Evolutionary conservation across 1,140 invertebrate species (phyloP), one percentile per base, ranked within the genome.

Genomic region (Berghia stephanieae): DNA sequence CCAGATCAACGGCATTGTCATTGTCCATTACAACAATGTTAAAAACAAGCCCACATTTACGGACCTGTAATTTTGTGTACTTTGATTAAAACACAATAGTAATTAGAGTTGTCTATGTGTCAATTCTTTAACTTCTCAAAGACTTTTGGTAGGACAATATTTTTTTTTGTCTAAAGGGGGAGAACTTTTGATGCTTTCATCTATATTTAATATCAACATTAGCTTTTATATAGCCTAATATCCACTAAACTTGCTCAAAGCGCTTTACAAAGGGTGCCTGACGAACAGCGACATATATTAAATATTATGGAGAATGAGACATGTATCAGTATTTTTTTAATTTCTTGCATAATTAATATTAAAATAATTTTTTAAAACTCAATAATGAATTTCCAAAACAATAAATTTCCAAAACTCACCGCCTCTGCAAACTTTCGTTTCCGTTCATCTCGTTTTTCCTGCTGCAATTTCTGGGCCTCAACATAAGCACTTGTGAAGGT

Each of bases 381-480:
- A 52, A 57, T 10, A 31, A 43, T 71, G 16, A 34, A 68, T 36
- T 18, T 46, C 16, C 73, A 24, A 67, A 24, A n/a, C 34, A 40
- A n/a, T 49, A 49, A 73, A 79, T 68, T 44, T 69, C 13, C 63
- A 27, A 74, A 63, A 72, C 79, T 70, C 70, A 89, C 89, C 82
- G 90, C 81, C 36, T 84, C 68, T 31, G 91, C 92, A 63, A 92
- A 90, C 34, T 90, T 82, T 79, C 92, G 92, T 82, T 94, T 95
- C 78, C 93, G 91, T 80, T 93, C 92, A 31, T 93, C 92, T 85
- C 92, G 90, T 81, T 91, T 93, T 5, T 92, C 89, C 69, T 92
- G 91, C 2, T 94, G 83, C 71, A 88, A 90, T 40, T 92, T 84
- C 71, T 88, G 85, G 2, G 83, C 84, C 90, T 84, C 93, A 91